Conservation (phyloP, 2,888 invertebrate genomes). For the Melanostoma scalare region DNA sequence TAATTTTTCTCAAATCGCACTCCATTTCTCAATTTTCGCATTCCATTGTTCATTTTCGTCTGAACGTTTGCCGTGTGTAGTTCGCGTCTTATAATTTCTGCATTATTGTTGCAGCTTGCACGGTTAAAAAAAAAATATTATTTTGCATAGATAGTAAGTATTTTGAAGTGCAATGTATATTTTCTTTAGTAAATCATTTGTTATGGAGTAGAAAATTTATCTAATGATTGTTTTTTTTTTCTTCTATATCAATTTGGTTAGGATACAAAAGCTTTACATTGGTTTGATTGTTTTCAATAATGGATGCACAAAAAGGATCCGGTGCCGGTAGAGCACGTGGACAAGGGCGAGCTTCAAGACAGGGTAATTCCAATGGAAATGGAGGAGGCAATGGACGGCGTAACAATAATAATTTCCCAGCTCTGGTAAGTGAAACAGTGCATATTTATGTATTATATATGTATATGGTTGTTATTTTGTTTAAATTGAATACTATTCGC, state of each 20-base stretch:
- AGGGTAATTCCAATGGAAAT: conserved; percentile 23
- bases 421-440: conserved; percentile 42
- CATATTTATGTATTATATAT: too few species aligned
- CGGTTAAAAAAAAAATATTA: neutral
- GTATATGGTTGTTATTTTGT: too few species aligned
- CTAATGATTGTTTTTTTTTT: too few species aligned
- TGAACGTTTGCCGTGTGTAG: neutral
- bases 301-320: conserved; percentile 71
- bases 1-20: neutral
- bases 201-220: too few species aligned
- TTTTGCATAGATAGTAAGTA: neutral
- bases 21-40: too few species aligned
- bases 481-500: too few species aligned
- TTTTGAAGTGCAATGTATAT: neutral
- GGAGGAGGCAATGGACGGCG: conserved; percentile 55
- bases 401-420: conserved; percentile 12
- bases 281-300: conserved; percentile 20
- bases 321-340: conserved; percentile 74
- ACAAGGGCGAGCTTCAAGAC: conserved; percentile 69
- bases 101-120: conserved; percentile 9
- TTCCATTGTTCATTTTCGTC: neutral
- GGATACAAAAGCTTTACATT: conserved; percentile 4
- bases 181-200: too few species aligned
- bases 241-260: too few species aligned
- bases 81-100: neutral